Evolutionary conservation across 2,113 vertebrate genomes (phyloP).

Genomic region (Labeo rohita): DNA sequence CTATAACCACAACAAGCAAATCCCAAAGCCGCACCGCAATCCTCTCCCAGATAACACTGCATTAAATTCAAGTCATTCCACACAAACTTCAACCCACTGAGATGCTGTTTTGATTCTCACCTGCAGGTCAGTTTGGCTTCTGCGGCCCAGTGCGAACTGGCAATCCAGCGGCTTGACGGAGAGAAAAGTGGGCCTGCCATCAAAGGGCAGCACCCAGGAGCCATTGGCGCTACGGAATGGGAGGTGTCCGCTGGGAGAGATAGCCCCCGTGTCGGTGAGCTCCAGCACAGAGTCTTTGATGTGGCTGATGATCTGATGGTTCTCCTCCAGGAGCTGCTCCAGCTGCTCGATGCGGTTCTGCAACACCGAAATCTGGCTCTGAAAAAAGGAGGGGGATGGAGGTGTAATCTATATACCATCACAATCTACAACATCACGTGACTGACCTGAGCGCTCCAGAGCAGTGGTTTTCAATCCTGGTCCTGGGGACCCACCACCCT

Average conservation of each 20-base stretch:
- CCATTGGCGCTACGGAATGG: conserved; percentile 85
- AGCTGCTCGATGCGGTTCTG: conserved; percentile 98
- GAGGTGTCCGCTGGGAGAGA: conserved; percentile 79
- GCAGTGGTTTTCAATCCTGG: too few relatives aligned
- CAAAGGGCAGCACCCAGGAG: conserved; percentile 89
- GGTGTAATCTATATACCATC: conserved; percentile 42
- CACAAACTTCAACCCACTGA: neutral
- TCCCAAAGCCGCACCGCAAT: neutral
- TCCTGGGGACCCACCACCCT: too few relatives aligned
- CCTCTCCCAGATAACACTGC: neutral
- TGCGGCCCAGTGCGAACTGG: conserved; percentile 82
- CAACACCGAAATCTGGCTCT: conserved; percentile 98
- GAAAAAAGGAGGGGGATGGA: conserved; percentile 46
- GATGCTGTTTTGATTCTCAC: conserved; percentile 66
- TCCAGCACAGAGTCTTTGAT: conserved; percentile 99
- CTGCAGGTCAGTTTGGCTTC: conserved; percentile 85
- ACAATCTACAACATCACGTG: conserved; percentile 8
- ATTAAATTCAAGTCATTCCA: neutral
- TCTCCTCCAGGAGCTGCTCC: conserved; percentile 97
- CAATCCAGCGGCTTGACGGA: conserved; percentile 90
- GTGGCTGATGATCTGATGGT: conserved; percentile 98
- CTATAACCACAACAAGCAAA: neutral
- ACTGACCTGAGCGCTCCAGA: neutral
- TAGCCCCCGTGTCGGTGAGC: conserved; percentile 89
- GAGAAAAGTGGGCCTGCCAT: conserved; percentile 87